Evolutionary conservation across 2,113 vertebrate genomes (phyloP), one percentile per base, ranked within the genome.

Genomic region (Syngnathus floridae): DNA sequence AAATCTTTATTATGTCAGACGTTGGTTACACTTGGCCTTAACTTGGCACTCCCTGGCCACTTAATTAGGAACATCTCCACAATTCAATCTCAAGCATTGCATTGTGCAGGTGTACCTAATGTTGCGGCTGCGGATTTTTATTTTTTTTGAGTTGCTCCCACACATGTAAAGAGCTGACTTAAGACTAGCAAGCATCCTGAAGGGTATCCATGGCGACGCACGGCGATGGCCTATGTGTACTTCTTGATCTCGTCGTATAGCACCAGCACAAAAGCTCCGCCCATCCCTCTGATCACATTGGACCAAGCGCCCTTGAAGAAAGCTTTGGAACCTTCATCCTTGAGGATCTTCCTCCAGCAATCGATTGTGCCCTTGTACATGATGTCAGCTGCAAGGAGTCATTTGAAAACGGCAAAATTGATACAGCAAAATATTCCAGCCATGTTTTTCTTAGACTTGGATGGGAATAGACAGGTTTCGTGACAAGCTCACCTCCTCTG

Each of bases 281-380:
- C 97, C 96, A 97, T 97, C 85, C 97, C 97, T 91, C 97, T 92
- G 89, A 99, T 82, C 73, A 99, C 97, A 26, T 99, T 99, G 58
- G 96, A 99, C 96, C 94, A 99, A 83, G 97, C 97, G 21, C 97
- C 97, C 90, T 99, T 99, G 90, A 99, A 99, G 90, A 99, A 98
- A 4, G 97, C 96, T 37, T 88, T 94, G 75, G 58, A 0, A 73
- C 97, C 97, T 89, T 99, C 97, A 31, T 99, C 94, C 87, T 95
- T 96, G 0, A 90, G 51, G 76, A 98, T 99, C 92, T 98, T 99
- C 90, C 41, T 96, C 97, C 97, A 99, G 91, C 97, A 99, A 81
- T 99, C 95, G 17, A 99, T 80, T 87, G 97, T 99, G 87, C 97
- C 95, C 75, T 88, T 91, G 87, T 99, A 99, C 97, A 99, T 99